Evolutionary conservation across 2,113 vertebrate genomes (phyloP).

Genomic region (Tringa solitaria): DNA sequence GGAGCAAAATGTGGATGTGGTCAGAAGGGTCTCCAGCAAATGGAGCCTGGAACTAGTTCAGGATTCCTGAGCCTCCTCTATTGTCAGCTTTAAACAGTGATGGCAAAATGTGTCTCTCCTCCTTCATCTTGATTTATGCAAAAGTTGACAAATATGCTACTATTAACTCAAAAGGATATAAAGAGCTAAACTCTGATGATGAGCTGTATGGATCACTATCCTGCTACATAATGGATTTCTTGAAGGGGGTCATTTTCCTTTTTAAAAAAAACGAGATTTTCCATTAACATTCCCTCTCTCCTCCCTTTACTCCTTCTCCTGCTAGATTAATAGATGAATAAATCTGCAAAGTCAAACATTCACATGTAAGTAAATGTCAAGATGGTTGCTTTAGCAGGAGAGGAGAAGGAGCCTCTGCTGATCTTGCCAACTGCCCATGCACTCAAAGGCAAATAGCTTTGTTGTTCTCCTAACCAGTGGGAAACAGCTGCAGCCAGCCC

Average conservation of each 20-base stretch:
- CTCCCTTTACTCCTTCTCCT: neutral
- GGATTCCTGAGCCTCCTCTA: neutral
- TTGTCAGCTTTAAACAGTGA: neutral
- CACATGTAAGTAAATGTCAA: neutral
- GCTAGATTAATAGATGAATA: constrained; percentile 20
- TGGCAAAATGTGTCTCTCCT: neutral
- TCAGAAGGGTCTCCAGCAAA: neutral
- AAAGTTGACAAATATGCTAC: neutral
- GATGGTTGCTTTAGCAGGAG: neutral
- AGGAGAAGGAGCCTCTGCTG: neutral
- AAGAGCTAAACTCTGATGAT: neutral
- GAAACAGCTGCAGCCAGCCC: neutral
- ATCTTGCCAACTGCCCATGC: neutral
- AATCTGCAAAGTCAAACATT: constrained; percentile 42
- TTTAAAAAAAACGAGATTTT: neutral
- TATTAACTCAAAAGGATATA: neutral
- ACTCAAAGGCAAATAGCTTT: neutral
- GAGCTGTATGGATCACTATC: neutral
- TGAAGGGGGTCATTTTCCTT: neutral
- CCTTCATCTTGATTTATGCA: constrained; percentile 3
- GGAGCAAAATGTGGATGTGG: neutral
- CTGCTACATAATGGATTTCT: constrained; percentile 5
- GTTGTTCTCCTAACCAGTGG: neutral
- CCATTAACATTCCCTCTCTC: constrained; percentile 46
- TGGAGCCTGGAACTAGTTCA: neutral